phyloP scores from a whole-genome alignment of 2,797 vertebrate genomes.

The Phalanger gymnotis region DNA sequence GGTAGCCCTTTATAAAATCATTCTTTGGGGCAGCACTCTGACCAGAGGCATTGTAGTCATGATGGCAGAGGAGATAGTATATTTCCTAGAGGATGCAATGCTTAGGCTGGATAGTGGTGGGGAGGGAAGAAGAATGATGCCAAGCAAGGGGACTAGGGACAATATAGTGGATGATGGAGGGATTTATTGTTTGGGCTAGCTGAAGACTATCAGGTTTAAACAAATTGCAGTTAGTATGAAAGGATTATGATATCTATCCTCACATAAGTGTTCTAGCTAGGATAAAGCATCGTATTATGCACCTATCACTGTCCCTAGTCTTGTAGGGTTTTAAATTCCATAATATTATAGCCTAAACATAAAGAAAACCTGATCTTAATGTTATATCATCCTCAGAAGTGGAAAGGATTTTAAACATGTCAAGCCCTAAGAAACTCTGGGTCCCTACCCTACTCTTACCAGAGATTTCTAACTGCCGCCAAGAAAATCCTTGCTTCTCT shows the following conservation, averaged over 20 bases:
- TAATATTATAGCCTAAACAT: not conserved
- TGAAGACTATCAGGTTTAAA: not conserved
- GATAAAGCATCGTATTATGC: not conserved
- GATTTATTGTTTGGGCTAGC: not conserved
- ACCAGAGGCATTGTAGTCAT: not conserved
- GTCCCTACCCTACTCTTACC: no score
- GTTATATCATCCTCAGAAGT: not conserved
- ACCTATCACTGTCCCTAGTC: not conserved
- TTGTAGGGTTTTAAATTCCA: not conserved
- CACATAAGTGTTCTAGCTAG: not conserved
- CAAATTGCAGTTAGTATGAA: not conserved
- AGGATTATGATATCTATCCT: not conserved
- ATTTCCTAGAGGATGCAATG: not conserved
- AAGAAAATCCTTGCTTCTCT: not conserved
- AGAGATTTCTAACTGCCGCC: not conserved
- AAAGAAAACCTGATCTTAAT: not conserved
- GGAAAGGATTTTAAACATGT: not conserved
- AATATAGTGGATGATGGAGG: not conserved
- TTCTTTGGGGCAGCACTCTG: not conserved
- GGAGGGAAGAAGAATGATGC: not conserved
- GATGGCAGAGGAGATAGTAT: not conserved
- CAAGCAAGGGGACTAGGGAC: not conserved
- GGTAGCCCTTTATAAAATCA: not conserved
- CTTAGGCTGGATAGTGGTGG: not conserved
- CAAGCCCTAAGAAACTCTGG: not conserved